Base-by-base conservation (phyloP, 2,888 invertebrate genomes). In the Melikaiella ostensackeni region DNA sequence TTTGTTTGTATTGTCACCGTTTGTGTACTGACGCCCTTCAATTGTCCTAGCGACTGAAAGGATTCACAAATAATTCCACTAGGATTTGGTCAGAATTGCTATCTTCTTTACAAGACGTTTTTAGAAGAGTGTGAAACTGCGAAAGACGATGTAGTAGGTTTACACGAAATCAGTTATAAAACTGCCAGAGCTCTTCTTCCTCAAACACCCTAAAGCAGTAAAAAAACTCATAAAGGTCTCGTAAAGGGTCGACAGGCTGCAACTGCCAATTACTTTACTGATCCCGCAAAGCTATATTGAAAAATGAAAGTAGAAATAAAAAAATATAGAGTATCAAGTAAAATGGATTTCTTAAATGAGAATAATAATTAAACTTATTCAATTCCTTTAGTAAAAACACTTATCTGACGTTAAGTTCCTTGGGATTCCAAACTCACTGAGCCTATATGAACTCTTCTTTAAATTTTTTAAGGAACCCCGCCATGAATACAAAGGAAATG, bases 91-190 rank as follows among this genome's bases (percentile, higher is more conserved):
- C 8, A n/a, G 5, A 19, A 50, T 7, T 50, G 2, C 50, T 50
- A 2, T 57, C 21, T 21, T 24, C 55, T 57, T 21, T 21, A 24
- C 21, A 1, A 57, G 9, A 4, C 5, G 11, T 24, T 57, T 57
- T 13, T 13, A 13, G 9, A 24, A 24, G 24, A 1, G 24, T 57
- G 24, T 57, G 21, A 57, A 57, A 24, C 13, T 21, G 13, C 24
- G 16, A 59, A 59, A 16, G 13, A 27, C 59, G 13, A 13, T 24
- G 27, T 59, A 27, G 16, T 9, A 16, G 27, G 13, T 2, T 27
- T 13, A 59, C 11, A 59, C 24, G 27, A 59, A 59, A 57, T 57
- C 57, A 57, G 59, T 27, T 21, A 59, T 59, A 59, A 59, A 59
- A 59, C 59, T 55, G 21, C 59, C 59, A 57, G 24, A 59, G 59